Base-by-base conservation (phyloP, 2,888 invertebrate species). In the Dione vanillae region DNA sequence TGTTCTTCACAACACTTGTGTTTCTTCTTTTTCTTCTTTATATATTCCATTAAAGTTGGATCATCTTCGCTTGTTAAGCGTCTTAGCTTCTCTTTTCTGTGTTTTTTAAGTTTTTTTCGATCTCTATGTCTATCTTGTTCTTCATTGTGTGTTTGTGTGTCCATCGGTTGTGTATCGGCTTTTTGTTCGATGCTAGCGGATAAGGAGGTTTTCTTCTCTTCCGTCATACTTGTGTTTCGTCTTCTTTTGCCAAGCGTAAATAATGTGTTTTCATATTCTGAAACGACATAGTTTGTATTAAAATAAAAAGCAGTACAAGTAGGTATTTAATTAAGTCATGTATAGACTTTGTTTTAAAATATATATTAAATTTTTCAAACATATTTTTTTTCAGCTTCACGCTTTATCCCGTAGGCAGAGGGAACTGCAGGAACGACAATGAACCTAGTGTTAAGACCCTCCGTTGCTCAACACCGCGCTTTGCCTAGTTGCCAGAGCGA, bases 261-360 rank as follows among this genome's bases (percentile, higher is more conserved):
- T 19, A 97, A 85, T 6, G 97, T 97, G 86, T 97, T 97, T 87
- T 97, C 97, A 82, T 97, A 97, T 87, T 97, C 97, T 97, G 93
- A 8, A 94, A 94, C 37, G 2, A 9, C 35, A 54, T 65, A 43
- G 12, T 27, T 27, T 27, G 5, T 27, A 27, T 27, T 3, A 27
- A 27, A 27, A 27, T 27, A 27, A 27, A 27, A 27, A 27, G 27
- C 5, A 27, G 27, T 41, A 41, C n/a, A n/a, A n/a, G n/a, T n/a
- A n/a, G n/a, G n/a, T n/a, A n/a, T n/a, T n/a, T n/a, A n/a, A n/a
- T n/a, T n/a, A n/a, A n/a, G n/a, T n/a, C n/a, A n/a, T n/a, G n/a
- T n/a, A n/a, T n/a, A n/a, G n/a, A n/a, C n/a, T n/a, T n/a, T n/a
- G n/a, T n/a, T n/a, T n/a, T n/a, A n/a, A n/a, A n/a, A n/a, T n/a